These are phyloP conservation scores for Oriolus oriolus DNA, from an alignment of 2,113 vertebrate genomes.

Conservation along the genomic window DNA sequence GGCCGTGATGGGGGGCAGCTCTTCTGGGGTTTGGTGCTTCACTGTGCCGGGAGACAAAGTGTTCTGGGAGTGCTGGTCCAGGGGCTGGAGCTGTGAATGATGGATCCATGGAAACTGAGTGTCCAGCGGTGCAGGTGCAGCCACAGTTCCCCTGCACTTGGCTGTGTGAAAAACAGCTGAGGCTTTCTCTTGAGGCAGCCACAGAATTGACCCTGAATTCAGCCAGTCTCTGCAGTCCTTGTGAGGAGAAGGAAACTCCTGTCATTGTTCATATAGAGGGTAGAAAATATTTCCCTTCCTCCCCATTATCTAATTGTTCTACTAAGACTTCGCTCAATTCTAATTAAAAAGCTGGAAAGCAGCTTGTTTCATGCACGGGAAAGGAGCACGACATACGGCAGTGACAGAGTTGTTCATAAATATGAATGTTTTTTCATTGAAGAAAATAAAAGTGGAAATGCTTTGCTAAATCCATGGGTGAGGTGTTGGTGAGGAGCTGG, in stretches of 20 bases:
- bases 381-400: neutral
- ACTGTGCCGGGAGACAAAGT: fast-evolving
- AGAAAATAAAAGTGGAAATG: neutral
- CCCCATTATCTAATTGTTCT: neutral
- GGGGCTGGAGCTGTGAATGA: neutral
- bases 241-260: neutral
- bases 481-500: neutral
- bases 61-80: fast-evolving
- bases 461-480: neutral
- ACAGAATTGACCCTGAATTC: neutral
- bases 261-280: too few relatives aligned
- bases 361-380: neutral
- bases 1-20: fast-evolving
- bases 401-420: neutral
- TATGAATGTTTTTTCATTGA: neutral
- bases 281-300: neutral
- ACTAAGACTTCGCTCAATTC: neutral
- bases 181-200: neutral
- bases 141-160: neutral
- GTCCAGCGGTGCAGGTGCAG: fast-evolving
- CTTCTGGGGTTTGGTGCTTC: neutral
- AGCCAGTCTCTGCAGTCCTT: neutral
- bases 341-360: slow-evolving; percentile 17
- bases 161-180: neutral
- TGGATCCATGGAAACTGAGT: neutral